Conservation (phyloP, 2,797 vertebrate genomes). For the Kryptolebias ocellatus region DNA sequence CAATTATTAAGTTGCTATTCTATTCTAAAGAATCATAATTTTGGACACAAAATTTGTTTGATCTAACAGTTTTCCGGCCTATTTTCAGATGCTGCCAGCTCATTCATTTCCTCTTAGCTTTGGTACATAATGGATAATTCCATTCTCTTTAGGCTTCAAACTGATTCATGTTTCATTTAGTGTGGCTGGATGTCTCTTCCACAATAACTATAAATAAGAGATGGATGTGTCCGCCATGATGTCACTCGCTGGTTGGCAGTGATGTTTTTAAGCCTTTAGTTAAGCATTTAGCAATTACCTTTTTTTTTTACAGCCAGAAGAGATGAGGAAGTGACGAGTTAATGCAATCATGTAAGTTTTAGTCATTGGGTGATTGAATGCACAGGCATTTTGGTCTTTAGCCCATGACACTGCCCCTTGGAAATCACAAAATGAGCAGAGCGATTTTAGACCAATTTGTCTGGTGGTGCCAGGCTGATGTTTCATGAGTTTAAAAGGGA, state of each 20-base stretch:
- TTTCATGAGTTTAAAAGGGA: neutral
- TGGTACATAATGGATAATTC: neutral
- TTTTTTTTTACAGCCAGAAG: neutral
- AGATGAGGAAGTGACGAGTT: neutral
- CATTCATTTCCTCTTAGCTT: neutral
- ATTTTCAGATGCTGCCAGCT: neutral
- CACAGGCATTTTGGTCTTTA: neutral
- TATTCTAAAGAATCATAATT: neutral
- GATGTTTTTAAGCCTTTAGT: neutral
- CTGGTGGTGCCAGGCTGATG: neutral
- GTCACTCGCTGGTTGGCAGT: neutral
- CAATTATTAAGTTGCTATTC: slow-evolving; percentile 5
- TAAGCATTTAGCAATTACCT: neutral
- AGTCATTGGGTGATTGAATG: neutral
- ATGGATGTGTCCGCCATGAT: neutral
- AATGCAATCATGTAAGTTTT: neutral
- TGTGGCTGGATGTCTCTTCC: neutral
- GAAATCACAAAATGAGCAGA: neutral
- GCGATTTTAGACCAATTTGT: neutral
- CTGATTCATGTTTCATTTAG: slow-evolving; percentile 9
- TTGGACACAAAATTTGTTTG: neutral
- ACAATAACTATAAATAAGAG: neutral
- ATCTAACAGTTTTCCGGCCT: slow-evolving; percentile 2
- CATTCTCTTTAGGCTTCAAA: slow-evolving; percentile 3
- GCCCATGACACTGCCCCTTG: neutral